A percentile compares a stretch with the other conserved stretches of the same genome.
These are phyloP conservation scores for Dunckerocampus dactyliophorus DNA, from an alignment of 2,113 vertebrate genomes.

Conservation along the genomic window DNA sequence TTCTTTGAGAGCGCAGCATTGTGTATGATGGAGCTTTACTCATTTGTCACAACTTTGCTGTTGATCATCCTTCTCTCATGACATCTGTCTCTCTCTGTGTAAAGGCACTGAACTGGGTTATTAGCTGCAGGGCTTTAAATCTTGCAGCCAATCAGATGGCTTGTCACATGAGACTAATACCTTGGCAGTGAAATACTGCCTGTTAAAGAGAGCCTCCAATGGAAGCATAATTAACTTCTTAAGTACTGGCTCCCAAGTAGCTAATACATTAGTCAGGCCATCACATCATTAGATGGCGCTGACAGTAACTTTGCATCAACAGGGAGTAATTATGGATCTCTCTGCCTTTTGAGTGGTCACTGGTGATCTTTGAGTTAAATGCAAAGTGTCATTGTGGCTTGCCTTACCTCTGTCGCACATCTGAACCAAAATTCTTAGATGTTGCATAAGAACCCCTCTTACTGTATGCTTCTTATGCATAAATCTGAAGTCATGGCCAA, in stretches of 20 bases:
- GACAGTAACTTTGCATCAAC: slow-evolving; percentile 4
- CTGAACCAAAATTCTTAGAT: not conserved
- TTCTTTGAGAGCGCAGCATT: not conserved
- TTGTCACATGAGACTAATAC: slow-evolving; percentile 39
- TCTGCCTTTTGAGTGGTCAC: not conserved
- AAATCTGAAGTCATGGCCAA: too few relatives aligned
- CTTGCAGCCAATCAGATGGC: slow-evolving; percentile 34
- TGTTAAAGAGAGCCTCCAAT: slow-evolving; percentile 30
- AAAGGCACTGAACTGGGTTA: slow-evolving; percentile 22
- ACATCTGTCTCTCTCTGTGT: slow-evolving; percentile 4
- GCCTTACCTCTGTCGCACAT: not conserved
- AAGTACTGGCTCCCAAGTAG: slow-evolving; percentile 24
- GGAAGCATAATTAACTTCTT: slow-evolving; percentile 41
- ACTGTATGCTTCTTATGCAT: too few relatives aligned
- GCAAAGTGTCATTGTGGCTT: not conserved
- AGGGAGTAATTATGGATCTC: not conserved
- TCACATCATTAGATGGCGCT: slow-evolving; percentile 23
- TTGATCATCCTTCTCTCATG: slow-evolving; percentile 1
- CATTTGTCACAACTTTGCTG: not conserved
- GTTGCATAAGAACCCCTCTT: too few relatives aligned
- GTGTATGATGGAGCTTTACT: not conserved
- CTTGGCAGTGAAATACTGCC: slow-evolving; percentile 35
- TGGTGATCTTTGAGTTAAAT: not conserved
- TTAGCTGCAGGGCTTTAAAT: slow-evolving; percentile 23
- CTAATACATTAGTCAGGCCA: slow-evolving; percentile 35